A percentile compares a stretch with the other conserved stretches of the same genome.
Evolutionary conservation across 37 sponge, comb jelly and placozoan species (phyloP).

Genomic region (Ianthella basta): DNA sequence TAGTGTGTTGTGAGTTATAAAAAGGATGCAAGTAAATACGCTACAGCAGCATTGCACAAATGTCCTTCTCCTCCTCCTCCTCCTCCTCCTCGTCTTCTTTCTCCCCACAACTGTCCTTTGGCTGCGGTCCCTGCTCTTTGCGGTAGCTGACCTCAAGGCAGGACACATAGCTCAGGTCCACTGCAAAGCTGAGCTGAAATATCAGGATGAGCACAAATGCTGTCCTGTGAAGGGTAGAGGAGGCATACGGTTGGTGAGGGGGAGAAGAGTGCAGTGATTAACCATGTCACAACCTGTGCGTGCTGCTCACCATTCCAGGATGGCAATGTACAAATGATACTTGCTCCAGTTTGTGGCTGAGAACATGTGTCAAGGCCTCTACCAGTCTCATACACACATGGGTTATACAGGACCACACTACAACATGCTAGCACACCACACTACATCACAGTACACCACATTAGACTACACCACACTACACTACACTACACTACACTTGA

Average conservation of each 20-base stretch:
- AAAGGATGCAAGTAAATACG: too few species aligned
- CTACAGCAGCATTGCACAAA: too few species aligned
- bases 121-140: neutral
- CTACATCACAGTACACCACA: too few species aligned
- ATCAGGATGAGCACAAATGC: neutral
- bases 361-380: neutral
- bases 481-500: too few species aligned
- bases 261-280: too few species aligned
- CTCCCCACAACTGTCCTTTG: neutral
- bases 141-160: constrained; percentile 11
- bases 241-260: neutral
- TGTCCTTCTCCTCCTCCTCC: too few species aligned
- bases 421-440: too few species aligned
- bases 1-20: too few species aligned
- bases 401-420: neutral
- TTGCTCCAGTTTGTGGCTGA: constrained; percentile 57
- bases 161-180: neutral
- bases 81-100: neutral
- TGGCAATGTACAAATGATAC: constrained; percentile 60
- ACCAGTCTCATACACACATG: constrained; percentile 49
- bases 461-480: too few species aligned
- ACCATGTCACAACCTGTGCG: too few species aligned
- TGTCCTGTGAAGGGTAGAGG: too few species aligned
- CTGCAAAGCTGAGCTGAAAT: constrained; percentile 22
- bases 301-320: constrained; percentile 66